Base-by-base conservation (phyloP, 2,888 invertebrate species). In the Scaeva pyrastri region DNA sequence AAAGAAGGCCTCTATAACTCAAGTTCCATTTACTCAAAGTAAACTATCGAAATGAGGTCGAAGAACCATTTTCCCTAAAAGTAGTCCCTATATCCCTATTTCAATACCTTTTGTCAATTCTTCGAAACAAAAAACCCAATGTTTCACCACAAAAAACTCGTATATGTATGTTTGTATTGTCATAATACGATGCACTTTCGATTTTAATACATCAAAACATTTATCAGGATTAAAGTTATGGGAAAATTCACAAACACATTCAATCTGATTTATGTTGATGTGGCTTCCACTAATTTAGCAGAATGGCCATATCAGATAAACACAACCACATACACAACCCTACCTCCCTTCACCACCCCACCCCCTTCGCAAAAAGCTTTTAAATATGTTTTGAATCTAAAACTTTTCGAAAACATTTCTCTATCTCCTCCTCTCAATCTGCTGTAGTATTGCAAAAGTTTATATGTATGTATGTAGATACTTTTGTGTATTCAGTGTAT, bases 261-360 rank as follows among this genome's bases (percentile, higher is more conserved):
- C 50, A 55, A 19, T 26, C 41, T 81, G 85, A 85, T 81, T 81
- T 76, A 85, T 85, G 85, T 45, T 85, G 75, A 76, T 81, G 76
- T 81, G 81, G 81, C 26, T 68, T 85, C 66, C 68, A 76, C 81
- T 85, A 81, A 85, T 85, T 85, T 76, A 72, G 72, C 81, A 81
- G 72, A 81, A 43, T 72, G 68, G 76, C 68, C 64, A 39, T 26
- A 21, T 3, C 75, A 85, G 85, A 81, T 85, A 85, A 81, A 85
- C 85, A 76, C 52, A 62, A 21, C 31, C 5, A 48, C 2, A 58
- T 48, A 66, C 81, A 50, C 62, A 23, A 45, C 60, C 23, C 50
- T 39, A 1, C 39, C 11, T 2, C 10, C 7, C n/a, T n/a, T n/a
- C n/a, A n/a, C 11, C 23, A 50, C 39, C 16, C 16, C 31, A 11